phyloP scores from a whole-genome alignment of 2,113 vertebrate genomes.

The Emydura subglobosa region DNA sequence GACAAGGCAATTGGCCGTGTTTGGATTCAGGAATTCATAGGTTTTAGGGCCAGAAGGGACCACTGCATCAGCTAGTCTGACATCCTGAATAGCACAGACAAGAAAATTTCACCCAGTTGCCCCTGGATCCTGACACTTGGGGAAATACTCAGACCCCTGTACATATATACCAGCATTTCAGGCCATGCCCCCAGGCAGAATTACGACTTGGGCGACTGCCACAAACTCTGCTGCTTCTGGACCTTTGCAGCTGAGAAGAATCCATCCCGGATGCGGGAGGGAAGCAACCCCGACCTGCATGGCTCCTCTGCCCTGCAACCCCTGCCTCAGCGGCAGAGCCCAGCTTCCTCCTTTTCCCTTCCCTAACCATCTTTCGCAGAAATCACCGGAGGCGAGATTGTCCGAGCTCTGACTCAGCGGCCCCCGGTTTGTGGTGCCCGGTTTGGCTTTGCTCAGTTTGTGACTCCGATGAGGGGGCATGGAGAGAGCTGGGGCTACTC shows the following conservation, averaged over 20 bases:
- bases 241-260: background rate
- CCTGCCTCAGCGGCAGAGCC: background rate
- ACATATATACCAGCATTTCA: background rate
- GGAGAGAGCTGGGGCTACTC: background rate
- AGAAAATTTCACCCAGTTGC: background rate
- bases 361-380: background rate
- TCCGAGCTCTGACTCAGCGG: background rate
- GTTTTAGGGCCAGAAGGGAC: background rate
- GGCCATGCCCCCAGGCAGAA: background rate
- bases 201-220: background rate
- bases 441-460: background rate
- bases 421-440: no score
- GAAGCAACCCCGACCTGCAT: background rate
- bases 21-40: background rate
- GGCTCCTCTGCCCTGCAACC: background rate
- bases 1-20: background rate
- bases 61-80: background rate
- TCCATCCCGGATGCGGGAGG: background rate
- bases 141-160: rapidly evolving
- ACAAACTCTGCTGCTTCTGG: background rate
- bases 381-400: background rate
- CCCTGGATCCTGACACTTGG: background rate
- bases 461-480: background rate
- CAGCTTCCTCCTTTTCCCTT: background rate
- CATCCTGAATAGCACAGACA: background rate